Evolutionary conservation across 2,888 invertebrate species (phyloP).

Genomic region (Meganola albula): DNA sequence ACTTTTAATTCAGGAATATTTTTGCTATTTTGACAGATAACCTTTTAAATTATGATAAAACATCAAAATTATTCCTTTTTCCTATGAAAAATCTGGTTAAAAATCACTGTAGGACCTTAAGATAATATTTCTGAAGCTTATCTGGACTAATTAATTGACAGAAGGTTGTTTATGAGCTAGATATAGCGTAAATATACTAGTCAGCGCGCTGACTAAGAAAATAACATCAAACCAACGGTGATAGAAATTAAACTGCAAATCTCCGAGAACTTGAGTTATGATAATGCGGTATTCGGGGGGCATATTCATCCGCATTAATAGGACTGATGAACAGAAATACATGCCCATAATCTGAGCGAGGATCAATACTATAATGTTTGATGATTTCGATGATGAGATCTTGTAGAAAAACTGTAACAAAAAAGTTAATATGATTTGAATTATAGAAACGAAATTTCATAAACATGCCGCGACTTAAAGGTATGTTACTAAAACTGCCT

Average conservation of each 20-base stretch:
- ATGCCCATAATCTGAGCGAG: constrained; percentile 99
- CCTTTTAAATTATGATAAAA: too few relatives aligned
- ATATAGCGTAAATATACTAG: constrained; percentile 96
- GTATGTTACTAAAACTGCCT: too few relatives aligned
- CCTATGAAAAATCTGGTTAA: too few relatives aligned
- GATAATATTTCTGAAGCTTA: too few relatives aligned
- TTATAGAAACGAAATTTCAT: too few relatives aligned
- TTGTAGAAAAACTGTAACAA: constrained; percentile 95
- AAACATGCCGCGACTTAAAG: too few relatives aligned
- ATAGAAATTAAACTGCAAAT: constrained; percentile 98
- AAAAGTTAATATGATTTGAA: constrained; percentile 1
- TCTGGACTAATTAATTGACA: constrained; percentile 49
- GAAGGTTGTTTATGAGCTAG: constrained; percentile 94
- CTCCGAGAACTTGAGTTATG: constrained; percentile 90
- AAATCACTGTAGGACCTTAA: too few relatives aligned
- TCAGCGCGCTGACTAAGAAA: constrained; percentile 96
- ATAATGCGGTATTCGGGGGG: constrained; percentile 97
- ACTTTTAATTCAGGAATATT: too few relatives aligned
- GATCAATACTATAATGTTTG: constrained; percentile 97
- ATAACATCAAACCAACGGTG: constrained; percentile 99
- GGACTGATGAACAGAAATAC: constrained; percentile 99
- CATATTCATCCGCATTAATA: constrained; percentile 99
- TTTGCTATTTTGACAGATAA: too few relatives aligned
- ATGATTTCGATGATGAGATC: constrained; percentile 98
- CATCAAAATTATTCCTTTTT: too few relatives aligned